Conservation (phyloP, 2,797 vertebrate genomes). For the Tamandua tetradactyla region DNA sequence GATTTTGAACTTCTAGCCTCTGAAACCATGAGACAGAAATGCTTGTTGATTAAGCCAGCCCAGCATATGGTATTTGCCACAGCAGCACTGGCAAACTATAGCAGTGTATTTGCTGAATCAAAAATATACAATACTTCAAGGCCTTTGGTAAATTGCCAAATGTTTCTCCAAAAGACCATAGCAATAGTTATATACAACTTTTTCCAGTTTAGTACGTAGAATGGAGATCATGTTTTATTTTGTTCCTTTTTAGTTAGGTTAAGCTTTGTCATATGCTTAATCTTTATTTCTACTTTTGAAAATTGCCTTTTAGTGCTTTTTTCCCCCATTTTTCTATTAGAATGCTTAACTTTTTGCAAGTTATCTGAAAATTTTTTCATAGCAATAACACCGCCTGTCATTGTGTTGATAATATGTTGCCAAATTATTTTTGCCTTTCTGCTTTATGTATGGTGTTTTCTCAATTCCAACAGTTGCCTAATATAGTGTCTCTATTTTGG, state of each 20-base stretch:
- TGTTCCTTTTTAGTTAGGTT: background rate
- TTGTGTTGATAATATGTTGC: background rate
- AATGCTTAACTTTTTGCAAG: slow-evolving; percentile 9
- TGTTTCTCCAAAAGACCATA: slow-evolving; percentile 12
- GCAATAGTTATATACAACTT: slow-evolving; percentile 5
- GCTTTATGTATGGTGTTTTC: background rate
- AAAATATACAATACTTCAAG: slow-evolving; percentile 2
- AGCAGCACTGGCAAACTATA: too few relatives aligned
- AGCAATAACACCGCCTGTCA: background rate
- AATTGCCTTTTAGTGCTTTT: slow-evolving; percentile 23
- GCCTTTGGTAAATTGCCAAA: background rate
- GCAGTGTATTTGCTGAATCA: slow-evolving; percentile 60
- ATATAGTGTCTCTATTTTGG: background rate
- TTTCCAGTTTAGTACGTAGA: background rate
- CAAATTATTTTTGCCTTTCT: background rate
- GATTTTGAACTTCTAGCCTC: too few relatives aligned
- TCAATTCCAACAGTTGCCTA: background rate
- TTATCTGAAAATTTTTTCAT: background rate
- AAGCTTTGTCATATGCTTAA: slow-evolving; percentile 32
- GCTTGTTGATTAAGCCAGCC: too few relatives aligned
- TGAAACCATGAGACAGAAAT: too few relatives aligned
- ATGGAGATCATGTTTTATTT: background rate
- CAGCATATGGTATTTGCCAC: too few relatives aligned
- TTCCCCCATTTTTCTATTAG: background rate
- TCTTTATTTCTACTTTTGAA: background rate